These are phyloP conservation scores for Lasioglossum marginatum DNA, from an alignment of 2,888 invertebrate species.

Conservation along the genomic window DNA sequence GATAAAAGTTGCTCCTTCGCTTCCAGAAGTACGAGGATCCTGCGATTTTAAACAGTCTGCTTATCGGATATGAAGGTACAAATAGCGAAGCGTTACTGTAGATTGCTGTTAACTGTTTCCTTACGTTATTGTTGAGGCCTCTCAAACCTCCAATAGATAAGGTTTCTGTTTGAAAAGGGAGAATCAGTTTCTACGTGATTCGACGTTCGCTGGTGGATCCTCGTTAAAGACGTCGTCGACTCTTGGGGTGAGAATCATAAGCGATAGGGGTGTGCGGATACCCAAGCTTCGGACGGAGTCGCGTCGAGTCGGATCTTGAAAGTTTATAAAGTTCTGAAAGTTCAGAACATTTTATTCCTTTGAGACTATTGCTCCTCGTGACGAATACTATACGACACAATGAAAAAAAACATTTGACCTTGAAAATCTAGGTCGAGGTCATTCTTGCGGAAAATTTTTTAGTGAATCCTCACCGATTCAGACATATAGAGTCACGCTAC, in stretches of 20 bases:
- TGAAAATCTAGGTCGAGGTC: not conserved
- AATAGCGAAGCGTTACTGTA: not conserved
- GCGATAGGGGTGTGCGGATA: too few species aligned
- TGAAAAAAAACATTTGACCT: not conserved
- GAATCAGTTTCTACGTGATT: not conserved
- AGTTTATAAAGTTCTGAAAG: too few species aligned
- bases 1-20: not conserved
- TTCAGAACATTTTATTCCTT: too few species aligned
- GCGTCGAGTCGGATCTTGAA: too few species aligned
- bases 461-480: not conserved
- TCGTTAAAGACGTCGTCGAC: too few species aligned
- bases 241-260: too few species aligned
- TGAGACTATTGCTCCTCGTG: not conserved
- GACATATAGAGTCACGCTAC: too few species aligned
- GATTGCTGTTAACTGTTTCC: not conserved
- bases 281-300: too few species aligned
- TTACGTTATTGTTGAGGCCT: not conserved
- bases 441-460: not conserved
- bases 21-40: not conserved
- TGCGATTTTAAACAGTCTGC: not conserved
- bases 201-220: not conserved
- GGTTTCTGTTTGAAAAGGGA: not conserved
- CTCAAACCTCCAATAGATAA: not conserved
- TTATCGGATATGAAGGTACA: not conserved
- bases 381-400: too few species aligned